A percentile compares a stretch with the other conserved stretches of the same genome.
phyloP scores from a whole-genome alignment of 2,888 invertebrate genomes.

The Mamestra brassicae region DNA sequence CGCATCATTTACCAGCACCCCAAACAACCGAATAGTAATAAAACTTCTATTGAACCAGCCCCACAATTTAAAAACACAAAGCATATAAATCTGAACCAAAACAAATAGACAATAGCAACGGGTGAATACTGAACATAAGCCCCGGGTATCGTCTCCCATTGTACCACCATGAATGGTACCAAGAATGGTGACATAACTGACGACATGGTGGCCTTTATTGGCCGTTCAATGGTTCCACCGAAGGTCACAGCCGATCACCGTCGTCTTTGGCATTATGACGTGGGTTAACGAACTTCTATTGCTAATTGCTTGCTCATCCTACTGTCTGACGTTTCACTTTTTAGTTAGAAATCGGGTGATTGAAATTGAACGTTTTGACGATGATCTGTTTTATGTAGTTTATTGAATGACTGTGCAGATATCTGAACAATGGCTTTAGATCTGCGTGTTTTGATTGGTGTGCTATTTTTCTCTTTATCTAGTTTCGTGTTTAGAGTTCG shows the following conservation, averaged over 20 bases:
- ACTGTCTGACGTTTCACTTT: constrained; percentile 58
- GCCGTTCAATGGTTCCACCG: constrained; percentile 66
- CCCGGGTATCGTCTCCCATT: constrained; percentile 66
- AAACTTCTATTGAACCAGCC: constrained; percentile 26
- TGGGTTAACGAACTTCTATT: constrained; percentile 65
- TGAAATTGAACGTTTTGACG: constrained; percentile 44
- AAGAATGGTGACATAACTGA: constrained; percentile 77
- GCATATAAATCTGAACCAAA: constrained; percentile 50
- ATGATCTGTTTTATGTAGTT: constrained; percentile 31
- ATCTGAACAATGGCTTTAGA: constrained; percentile 28
- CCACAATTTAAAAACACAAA: constrained; percentile 55
- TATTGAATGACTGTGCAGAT: constrained; percentile 36
- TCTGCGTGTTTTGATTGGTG: constrained; percentile 46
- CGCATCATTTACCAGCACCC: constrained; percentile 23
- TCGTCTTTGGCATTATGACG: constrained; percentile 66
- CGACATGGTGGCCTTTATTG: constrained; percentile 71
- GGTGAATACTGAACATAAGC: constrained; percentile 53
- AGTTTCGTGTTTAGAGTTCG: constrained; percentile 35
- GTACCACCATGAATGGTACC: constrained; percentile 72
- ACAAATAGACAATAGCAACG: constrained; percentile 61
- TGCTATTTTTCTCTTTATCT: constrained; percentile 12
- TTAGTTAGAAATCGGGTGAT: constrained; percentile 53
- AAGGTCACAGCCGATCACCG: constrained; percentile 73
- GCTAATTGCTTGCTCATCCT: constrained; percentile 56
- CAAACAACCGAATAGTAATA: constrained; percentile 14